phyloP scores from a whole-genome alignment of 2,888 invertebrate species.

The Altica lythri region DNA sequence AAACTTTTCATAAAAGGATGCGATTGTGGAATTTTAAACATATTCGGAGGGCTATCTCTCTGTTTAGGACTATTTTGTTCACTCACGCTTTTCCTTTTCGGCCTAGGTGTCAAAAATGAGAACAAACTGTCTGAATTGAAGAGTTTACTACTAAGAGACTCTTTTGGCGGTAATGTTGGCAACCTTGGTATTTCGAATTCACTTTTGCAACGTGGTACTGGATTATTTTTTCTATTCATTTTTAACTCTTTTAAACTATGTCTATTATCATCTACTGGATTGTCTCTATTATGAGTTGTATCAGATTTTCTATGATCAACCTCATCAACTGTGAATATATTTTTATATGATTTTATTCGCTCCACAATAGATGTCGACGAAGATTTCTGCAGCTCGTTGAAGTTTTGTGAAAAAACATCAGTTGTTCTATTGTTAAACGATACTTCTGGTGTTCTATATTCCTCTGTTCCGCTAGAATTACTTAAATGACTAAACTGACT shows the following conservation, averaged over 20 bases:
- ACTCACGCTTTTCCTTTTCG: conserved; percentile 42
- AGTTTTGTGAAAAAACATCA: conserved; percentile 48
- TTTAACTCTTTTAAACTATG: conserved; percentile 34
- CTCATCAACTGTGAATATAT: conserved; percentile 23
- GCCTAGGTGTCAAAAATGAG: conserved; percentile 65
- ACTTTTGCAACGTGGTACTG: conserved; percentile 53
- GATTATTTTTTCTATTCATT: conserved; percentile 37
- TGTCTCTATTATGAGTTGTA: conserved; percentile 11
- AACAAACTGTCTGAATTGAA: conserved; percentile 57
- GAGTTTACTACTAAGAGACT: conserved; percentile 42
- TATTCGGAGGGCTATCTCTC: conserved; percentile 35
- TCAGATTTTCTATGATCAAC: conserved; percentile 28
- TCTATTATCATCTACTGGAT: conserved; percentile 24
- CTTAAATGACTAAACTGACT: conserved; percentile 47
- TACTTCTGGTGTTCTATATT: conserved; percentile 52
- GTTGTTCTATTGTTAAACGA: conserved; percentile 28
- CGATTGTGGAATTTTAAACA: conserved; percentile 47
- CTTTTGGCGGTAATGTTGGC: conserved; percentile 36
- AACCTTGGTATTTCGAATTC: conserved; percentile 53
- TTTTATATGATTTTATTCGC: conserved; percentile 31
- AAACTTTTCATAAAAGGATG: conserved; percentile 43
- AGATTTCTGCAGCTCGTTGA: conserved; percentile 50
- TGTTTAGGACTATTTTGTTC: conserved; percentile 19
- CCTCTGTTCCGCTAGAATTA: conserved; percentile 48
- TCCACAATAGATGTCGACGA: conserved; percentile 48